These are phyloP conservation scores for Prosopocoilus inquinatus DNA, from an alignment of 2,888 invertebrate species.

Conservation along the genomic window DNA sequence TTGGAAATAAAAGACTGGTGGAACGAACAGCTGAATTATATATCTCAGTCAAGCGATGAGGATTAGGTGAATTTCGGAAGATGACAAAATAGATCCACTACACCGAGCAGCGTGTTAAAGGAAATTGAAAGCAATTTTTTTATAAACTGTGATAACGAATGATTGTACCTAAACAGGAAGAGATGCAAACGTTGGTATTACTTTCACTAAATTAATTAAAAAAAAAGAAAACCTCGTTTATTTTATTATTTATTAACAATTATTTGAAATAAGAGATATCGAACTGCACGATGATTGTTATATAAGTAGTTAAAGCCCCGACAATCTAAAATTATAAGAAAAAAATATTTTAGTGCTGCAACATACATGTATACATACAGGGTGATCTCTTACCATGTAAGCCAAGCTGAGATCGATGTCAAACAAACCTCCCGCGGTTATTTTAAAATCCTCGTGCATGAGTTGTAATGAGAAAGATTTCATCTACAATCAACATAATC, in stretches of 20 bases:
- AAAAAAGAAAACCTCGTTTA: neutral
- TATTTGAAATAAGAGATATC: neutral
- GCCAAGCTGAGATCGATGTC: neutral
- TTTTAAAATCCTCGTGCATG: neutral
- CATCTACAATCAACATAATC: neutral
- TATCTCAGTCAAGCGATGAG: conserved; percentile 64
- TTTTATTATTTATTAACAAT: neutral
- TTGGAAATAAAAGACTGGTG: conserved; percentile 84
- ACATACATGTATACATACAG: neutral
- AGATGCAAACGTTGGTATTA: no score
- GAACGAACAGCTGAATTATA: conserved; percentile 71
- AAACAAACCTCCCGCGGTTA: neutral
- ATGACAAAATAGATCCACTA: no score
- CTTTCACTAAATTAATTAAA: no score
- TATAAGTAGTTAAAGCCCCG: neutral
- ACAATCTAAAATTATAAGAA: neutral
- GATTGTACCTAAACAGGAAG: no score
- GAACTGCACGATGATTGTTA: neutral
- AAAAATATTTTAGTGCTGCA: neutral
- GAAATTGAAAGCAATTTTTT: no score
- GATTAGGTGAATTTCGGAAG: conserved; percentile 33
- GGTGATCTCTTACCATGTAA: neutral
- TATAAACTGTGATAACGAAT: no score
- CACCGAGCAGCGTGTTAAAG: no score
- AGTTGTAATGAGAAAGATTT: neutral